These are phyloP conservation scores for Falcunculus frontatus DNA, from an alignment of 2,113 vertebrate species.

Conservation along the genomic window DNA sequence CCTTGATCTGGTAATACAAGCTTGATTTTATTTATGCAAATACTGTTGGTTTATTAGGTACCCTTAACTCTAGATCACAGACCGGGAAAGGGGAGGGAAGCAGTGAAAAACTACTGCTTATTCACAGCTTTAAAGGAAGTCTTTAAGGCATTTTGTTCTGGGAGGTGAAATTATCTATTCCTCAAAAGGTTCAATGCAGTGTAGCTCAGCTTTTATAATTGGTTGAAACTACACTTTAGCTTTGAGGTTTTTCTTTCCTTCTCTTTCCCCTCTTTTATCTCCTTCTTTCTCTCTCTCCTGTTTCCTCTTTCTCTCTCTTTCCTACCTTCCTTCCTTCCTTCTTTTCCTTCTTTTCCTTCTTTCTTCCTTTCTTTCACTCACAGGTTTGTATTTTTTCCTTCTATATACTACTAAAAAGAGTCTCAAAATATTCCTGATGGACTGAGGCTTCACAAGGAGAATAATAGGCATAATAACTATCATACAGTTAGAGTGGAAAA, in stretches of 20 bases:
- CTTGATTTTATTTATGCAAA: neutral
- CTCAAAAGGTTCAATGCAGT: neutral
- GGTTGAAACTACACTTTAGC: neutral
- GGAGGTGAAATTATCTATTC: neutral
- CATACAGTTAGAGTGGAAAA: constrained; percentile 25
- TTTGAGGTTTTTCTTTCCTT: neutral
- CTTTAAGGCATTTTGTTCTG: neutral
- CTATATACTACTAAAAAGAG: neutral
- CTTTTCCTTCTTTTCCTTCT: neutral
- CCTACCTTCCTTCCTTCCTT: neutral
- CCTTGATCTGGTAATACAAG: neutral
- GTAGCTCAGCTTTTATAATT: neutral
- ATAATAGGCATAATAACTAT: constrained; percentile 58
- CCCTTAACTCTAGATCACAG: neutral
- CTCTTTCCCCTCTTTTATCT: neutral
- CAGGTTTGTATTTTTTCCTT: neutral
- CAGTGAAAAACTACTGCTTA: neutral
- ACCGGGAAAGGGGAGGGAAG: neutral
- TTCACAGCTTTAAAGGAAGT: neutral
- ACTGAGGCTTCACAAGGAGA: constrained; percentile 31
- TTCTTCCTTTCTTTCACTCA: neutral
- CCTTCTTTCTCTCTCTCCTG: neutral
- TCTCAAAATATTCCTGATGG: constrained; percentile 11
- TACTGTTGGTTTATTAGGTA: neutral
- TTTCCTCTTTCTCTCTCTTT: neutral